Evolutionary conservation across 2,797 vertebrate genomes (phyloP).

Genomic region (Coreius guichenoti): DNA sequence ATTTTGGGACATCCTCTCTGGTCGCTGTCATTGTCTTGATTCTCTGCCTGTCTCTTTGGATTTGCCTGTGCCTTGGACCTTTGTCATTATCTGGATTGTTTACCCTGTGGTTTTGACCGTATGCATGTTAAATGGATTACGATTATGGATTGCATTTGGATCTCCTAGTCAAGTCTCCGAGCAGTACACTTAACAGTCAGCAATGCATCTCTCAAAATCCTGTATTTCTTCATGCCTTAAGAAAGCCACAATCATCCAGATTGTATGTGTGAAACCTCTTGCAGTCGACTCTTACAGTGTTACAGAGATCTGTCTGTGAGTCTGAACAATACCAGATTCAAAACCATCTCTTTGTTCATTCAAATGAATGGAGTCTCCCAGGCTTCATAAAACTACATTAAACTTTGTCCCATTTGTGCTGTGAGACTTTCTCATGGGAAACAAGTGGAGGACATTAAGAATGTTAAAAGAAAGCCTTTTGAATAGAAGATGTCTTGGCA

Average conservation of each 20-base stretch:
- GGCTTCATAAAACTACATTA: slow-evolving; percentile 39
- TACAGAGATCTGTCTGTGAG: slow-evolving; percentile 13
- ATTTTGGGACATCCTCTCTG: no score
- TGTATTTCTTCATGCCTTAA: slow-evolving; percentile 30
- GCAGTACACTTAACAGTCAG: no score
- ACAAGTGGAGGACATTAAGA: slow-evolving; percentile 53
- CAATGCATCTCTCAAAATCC: neutral
- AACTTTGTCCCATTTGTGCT: slow-evolving; percentile 51
- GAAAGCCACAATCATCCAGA: neutral
- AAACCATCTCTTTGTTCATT: slow-evolving; percentile 27
- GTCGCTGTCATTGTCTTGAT: no score
- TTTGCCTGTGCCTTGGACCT: no score
- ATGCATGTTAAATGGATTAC: no score
- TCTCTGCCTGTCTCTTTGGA: no score
- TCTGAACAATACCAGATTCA: slow-evolving; percentile 25
- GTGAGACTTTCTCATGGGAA: slow-evolving; percentile 75
- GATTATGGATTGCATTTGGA: no score
- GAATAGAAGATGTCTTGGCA: slow-evolving; percentile 27
- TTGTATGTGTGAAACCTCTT: neutral
- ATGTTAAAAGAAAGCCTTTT: slow-evolving; percentile 63
- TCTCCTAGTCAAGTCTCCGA: no score
- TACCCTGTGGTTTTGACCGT: no score
- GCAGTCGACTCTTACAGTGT: neutral
- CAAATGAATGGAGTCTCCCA: slow-evolving; percentile 20
- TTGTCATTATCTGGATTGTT: no score